Conservation (phyloP, 2,113 vertebrate species). For the Progne subis region DNA sequence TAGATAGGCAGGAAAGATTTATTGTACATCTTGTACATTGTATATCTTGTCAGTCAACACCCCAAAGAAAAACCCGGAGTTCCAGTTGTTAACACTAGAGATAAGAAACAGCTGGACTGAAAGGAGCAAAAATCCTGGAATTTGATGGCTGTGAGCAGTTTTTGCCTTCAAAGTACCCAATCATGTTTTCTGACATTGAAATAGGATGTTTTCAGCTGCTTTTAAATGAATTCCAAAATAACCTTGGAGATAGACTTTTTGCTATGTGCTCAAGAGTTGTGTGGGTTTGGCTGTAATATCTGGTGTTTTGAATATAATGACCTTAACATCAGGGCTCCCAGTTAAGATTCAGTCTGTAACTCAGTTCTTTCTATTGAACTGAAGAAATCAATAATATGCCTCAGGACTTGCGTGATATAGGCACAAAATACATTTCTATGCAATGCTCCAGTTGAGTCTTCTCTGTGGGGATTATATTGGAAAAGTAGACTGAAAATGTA, state of each 20-base stretch:
- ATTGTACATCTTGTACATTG: too few species aligned
- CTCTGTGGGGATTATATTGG: neutral
- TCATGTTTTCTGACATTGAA: neutral
- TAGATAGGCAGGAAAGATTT: neutral
- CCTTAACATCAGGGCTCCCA: neutral
- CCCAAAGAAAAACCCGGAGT: neutral
- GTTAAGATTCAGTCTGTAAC: slow-evolving; percentile 7
- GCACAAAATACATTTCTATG: neutral
- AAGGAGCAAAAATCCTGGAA: neutral
- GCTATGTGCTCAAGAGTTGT: neutral
- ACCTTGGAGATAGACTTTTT: neutral
- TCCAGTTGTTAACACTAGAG: neutral
- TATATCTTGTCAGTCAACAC: neutral
- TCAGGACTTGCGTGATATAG: neutral
- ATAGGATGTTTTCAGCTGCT: neutral
- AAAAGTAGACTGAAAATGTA: neutral
- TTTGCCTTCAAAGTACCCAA: neutral
- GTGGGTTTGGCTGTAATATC: neutral
- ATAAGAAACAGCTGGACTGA: neutral
- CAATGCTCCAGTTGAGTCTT: neutral
- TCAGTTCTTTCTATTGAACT: neutral
- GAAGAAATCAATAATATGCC: slow-evolving; percentile 3
- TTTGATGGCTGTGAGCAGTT: neutral
- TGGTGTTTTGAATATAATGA: neutral
- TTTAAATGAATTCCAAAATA: neutral